phyloP scores from a whole-genome alignment of 2,113 vertebrate species.

The Cyphomyrus plagiostoma region DNA sequence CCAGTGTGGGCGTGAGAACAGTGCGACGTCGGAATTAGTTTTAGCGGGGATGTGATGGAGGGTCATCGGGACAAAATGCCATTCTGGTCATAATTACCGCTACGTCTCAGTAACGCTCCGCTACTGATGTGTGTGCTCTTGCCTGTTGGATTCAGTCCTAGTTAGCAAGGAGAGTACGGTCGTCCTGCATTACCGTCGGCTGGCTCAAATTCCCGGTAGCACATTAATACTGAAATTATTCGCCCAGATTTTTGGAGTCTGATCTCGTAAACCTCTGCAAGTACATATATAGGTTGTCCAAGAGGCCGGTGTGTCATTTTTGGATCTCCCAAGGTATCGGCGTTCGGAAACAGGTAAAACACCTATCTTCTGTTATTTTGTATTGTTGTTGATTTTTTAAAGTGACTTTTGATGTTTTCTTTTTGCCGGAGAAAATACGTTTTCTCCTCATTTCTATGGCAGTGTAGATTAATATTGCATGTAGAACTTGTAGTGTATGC shows the following conservation, averaged over 20 bases:
- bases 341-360: slow-evolving; percentile 8
- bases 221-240: neutral
- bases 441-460: neutral
- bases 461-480: neutral
- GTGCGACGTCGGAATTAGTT: neutral
- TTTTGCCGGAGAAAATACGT: neutral
- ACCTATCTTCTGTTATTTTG: neutral
- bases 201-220: neutral
- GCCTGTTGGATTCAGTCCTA: slow-evolving; percentile 14
- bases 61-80: neutral
- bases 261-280: neutral
- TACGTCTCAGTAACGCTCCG: neutral
- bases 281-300: neutral
- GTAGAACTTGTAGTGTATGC: neutral
- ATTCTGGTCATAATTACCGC: neutral
- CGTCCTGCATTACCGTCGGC: neutral
- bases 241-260: neutral
- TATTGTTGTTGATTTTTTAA: neutral
- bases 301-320: slow-evolving; percentile 6
- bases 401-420: neutral
- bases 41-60: neutral
- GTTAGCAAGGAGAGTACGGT: neutral
- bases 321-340: neutral
- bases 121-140: neutral
- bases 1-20: neutral